These are phyloP conservation scores for Malurus elegans DNA, from an alignment of 2,113 vertebrate genomes.

Conservation along the genomic window DNA sequence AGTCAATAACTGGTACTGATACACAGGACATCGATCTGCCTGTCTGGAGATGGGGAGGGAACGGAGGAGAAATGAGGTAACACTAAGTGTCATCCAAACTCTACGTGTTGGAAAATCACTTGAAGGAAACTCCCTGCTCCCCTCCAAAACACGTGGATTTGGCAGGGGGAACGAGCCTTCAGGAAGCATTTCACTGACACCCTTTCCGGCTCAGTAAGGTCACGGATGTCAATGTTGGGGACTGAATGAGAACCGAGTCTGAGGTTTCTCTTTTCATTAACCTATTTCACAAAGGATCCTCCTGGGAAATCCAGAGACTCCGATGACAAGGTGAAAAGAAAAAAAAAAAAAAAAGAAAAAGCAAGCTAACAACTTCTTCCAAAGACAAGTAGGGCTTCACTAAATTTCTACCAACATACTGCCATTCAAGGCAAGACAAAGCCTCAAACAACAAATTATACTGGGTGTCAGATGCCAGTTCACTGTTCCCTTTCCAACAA, in stretches of 20 bases:
- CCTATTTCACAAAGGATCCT: constrained; percentile 61
- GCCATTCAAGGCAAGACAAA: constrained; percentile 12
- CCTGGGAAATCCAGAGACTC: constrained; percentile 60
- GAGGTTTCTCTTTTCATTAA: constrained; percentile 60
- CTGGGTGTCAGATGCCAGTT: constrained; percentile 7
- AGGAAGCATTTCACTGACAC: constrained; percentile 29
- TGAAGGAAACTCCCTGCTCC: constrained; percentile 55
- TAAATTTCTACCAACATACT: constrained; percentile 4
- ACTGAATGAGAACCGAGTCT: constrained; percentile 58
- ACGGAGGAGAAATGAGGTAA: constrained; percentile 62
- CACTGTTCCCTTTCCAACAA: constrained; percentile 5
- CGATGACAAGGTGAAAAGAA: constrained; percentile 47
- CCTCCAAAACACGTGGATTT: background rate
- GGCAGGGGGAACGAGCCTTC: constrained; percentile 23
- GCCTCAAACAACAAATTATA: constrained; percentile 15
- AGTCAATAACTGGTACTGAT: constrained; percentile 63
- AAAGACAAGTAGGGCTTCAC: constrained; percentile 50
- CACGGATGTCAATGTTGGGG: constrained; percentile 36
- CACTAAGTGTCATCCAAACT: constrained; percentile 42
- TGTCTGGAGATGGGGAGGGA: constrained; percentile 31
- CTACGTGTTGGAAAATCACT: constrained; percentile 32
- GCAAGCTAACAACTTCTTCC: constrained; percentile 49
- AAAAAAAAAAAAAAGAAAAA: constrained; percentile 4
- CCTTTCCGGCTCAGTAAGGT: constrained; percentile 61
- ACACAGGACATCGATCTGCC: constrained; percentile 50